Base-by-base conservation (phyloP, 2,888 invertebrate genomes). In the Chromoteleia sp. region DNA sequence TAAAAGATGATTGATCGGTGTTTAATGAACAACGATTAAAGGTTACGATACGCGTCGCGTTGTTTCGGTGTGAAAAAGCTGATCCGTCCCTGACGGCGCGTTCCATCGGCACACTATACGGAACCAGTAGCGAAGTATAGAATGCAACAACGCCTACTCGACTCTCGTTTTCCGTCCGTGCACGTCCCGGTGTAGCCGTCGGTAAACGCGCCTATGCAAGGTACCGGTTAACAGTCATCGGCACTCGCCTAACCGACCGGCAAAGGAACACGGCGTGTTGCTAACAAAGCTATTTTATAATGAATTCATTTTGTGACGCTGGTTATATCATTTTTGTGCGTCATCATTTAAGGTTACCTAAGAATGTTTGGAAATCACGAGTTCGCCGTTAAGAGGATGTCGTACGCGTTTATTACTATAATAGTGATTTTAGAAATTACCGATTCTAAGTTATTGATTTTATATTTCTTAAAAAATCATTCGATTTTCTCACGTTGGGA, bases 131-230 rank as follows among this genome's bases (percentile, higher is more conserved):
- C 59, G 14, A 52, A 29, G 45, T 10, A 19, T 33, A 80, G 75
- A 68, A 81, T 59, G 81, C 71, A 74, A 43, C 74, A 67, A 81
- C 81, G 76, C 81, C 76, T 59, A 71, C 71, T 73, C 43, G 76
- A 71, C 67, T 76, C 75, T 71, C 76, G 75, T 67, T 70, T 81
- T 59, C 75, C 71, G 71, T 76, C 63, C 68, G 33, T 41, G 50
- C 71, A 48, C 79, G 67, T 59, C 73, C 56, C 45, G 61, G 67
- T 67, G 68, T 45, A 61, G 73, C 67, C 59, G 68, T 29, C 54
- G 61, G 58, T 61, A 59, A 71, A 71, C 48, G 45, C 52, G 65
- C 39, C 65, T 48, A 65, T 50, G 63, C 73, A 78, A 65, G 71
- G 39, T 48, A 21, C 56, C 15, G 29, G 68, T 48, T 8, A 19